Base-by-base conservation (phyloP, 2,888 invertebrate species). In the Trisateles emortualis region DNA sequence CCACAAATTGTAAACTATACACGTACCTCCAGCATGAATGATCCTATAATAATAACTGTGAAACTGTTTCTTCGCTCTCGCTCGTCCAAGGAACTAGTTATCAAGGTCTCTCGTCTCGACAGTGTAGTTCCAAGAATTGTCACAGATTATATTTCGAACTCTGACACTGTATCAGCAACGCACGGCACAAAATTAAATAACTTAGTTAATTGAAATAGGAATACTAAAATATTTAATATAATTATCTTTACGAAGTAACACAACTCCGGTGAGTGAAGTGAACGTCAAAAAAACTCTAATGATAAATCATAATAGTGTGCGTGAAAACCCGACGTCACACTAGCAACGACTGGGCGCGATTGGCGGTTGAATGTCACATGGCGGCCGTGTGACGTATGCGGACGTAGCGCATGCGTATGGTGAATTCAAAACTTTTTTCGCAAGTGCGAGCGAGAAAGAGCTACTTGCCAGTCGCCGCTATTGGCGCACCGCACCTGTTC, bases 1-100 rank as follows among this genome's bases (percentile, higher is more conserved):
- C 78, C 84, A 83, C 87, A 79, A 86, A 83, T 81, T 83, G 86
- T 84, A 88, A 87, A 84, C 85, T 89, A 90, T 84, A 87, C 84
- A 93, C 93, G 90, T 93, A 93, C 92, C 93, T 93, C 92, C 84
- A 87, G 87, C 90, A 90, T 92, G 87, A 92, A 91, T 92, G 90
- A 91, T 92, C 91, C 91, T 87, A 86, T 86, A 88, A 81, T 87
- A 90, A 72, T 77, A 78, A 91, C 87, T 91, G 90, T 92, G 70
- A 71, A n/a, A 71, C 63, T 55, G 70, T 68, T 87, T 87, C 86
- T 85, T 83, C 88, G 84, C 76, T 87, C 83, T 84, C 87, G 84
- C 80, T 90, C 84, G 88, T 85, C 89, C 86, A 86, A 92, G 88
- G 88, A 92, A 92, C 93, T 84, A 92, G 90, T 91, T 92, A 92